A percentile compares a stretch with the other conserved stretches of the same genome.
Evolutionary conservation across 2,797 vertebrate species (phyloP).

Genomic region (Pangasius mekongensis): DNA sequence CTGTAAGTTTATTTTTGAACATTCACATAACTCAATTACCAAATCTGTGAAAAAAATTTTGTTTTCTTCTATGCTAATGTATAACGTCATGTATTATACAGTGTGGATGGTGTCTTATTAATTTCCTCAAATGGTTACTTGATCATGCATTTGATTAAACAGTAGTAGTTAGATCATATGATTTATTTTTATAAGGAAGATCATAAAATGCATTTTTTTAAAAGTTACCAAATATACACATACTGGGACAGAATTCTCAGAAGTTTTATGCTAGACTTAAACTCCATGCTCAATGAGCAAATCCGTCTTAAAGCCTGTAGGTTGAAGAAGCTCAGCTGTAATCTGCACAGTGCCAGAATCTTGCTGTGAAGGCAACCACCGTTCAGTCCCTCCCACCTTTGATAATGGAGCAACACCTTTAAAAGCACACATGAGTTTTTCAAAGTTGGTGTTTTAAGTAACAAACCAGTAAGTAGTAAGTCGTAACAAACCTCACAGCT

Average conservation of each 20-base stretch:
- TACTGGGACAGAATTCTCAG: conserved; percentile 41
- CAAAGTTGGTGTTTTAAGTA: conserved; percentile 16
- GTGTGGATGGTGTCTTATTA: background rate
- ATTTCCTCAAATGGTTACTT: background rate
- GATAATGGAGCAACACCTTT: conserved; percentile 43
- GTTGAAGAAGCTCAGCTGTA: conserved; percentile 51
- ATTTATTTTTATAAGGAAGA: background rate
- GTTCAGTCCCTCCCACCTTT: conserved; percentile 41
- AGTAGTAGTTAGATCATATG: background rate
- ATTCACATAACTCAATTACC: background rate
- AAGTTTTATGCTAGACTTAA: conserved; percentile 47
- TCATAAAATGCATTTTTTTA: background rate
- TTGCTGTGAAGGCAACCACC: conserved; percentile 43
- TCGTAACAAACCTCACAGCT: conserved; percentile 13
- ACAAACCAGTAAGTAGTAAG: conserved; percentile 18
- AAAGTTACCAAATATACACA: conserved; percentile 7
- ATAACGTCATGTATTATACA: background rate
- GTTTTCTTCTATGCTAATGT: background rate
- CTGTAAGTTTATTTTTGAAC: background rate
- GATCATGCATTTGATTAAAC: background rate
- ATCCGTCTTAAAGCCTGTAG: conserved; percentile 53
- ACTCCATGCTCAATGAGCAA: conserved; percentile 52
- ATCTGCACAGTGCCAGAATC: conserved; percentile 56
- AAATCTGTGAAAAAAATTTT: background rate
- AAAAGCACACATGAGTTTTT: conserved; percentile 31